Evolutionary conservation across 2,113 vertebrate species (phyloP).

Genomic region (Mirza zaza): DNA sequence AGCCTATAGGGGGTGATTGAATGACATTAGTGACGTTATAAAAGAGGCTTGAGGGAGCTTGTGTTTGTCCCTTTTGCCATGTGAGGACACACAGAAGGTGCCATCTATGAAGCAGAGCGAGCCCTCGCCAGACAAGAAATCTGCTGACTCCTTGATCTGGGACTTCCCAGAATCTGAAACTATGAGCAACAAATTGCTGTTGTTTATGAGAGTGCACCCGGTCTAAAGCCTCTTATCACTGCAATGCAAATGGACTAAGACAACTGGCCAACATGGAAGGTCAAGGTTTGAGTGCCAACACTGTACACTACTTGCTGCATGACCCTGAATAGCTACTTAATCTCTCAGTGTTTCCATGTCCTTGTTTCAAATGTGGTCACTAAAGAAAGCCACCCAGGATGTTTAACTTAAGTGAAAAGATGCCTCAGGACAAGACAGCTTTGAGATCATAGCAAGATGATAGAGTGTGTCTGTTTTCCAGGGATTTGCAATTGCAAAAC

Average conservation of each 20-base stretch:
- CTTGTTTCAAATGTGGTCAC: background rate
- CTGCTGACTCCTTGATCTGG: background rate
- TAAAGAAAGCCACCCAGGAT: background rate
- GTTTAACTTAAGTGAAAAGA: background rate
- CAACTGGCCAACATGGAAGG: background rate
- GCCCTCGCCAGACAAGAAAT: background rate
- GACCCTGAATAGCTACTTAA: background rate
- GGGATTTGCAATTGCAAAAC: background rate
- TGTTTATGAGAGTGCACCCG: too few species aligned
- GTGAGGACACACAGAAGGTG: too few species aligned
- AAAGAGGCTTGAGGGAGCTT: too few species aligned
- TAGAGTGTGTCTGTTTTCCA: background rate
- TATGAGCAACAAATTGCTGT: too few species aligned
- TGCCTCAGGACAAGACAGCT: too few species aligned
- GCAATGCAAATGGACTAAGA: background rate
- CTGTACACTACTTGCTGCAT: too few species aligned
- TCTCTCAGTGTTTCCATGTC: background rate
- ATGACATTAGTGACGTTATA: too few species aligned
- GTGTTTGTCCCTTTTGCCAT: too few species aligned
- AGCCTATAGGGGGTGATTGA: too few species aligned
- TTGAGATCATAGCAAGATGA: background rate
- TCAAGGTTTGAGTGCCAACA: background rate
- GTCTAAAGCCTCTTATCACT: too few species aligned
- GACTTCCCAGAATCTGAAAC: background rate
- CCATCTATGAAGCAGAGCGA: background rate